Conservation (phyloP, 2,113 vertebrate species). For the Odocoileus hemionus region DNA sequence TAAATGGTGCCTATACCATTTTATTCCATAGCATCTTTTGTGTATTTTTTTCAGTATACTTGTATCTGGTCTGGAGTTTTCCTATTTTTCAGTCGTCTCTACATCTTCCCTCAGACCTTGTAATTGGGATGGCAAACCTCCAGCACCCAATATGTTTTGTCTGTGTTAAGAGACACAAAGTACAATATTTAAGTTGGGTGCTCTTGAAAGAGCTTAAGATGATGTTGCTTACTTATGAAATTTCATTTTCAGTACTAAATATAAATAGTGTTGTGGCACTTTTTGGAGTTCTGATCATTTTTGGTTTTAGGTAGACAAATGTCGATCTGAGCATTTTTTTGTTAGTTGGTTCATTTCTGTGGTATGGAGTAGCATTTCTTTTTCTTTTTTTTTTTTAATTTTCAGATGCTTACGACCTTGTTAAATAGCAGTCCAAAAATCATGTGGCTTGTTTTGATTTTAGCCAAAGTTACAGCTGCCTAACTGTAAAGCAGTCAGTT, state of each 20-base stretch:
- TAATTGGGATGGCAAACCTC: not conserved
- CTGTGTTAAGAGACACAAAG: not conserved
- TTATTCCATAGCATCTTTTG: not conserved
- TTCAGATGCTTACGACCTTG: slow-evolving; percentile 74
- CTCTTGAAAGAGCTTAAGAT: not conserved
- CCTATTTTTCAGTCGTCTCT: not conserved
- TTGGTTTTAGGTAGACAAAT: not conserved
- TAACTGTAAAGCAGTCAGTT: slow-evolving; percentile 85
- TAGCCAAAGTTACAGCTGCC: slow-evolving; percentile 84
- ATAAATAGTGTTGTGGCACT: not conserved
- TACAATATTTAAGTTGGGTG: not conserved
- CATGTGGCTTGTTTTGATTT: slow-evolving; percentile 82
- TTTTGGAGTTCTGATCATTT: not conserved
- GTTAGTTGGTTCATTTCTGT: not conserved
- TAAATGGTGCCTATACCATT: not conserved
- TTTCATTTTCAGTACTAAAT: slow-evolving; percentile 36
- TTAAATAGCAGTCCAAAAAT: slow-evolving; percentile 80
- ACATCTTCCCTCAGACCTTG: not conserved
- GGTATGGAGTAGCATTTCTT: slow-evolving; percentile 24
- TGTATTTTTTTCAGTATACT: not conserved
- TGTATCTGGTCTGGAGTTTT: not conserved
- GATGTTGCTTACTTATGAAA: not conserved
- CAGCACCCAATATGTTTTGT: not conserved
- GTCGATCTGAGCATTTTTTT: not conserved
- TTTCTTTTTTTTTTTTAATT: slow-evolving; percentile 27